Conservation (phyloP, 2,888 invertebrate species). For the Zelleria hepariella region DNA sequence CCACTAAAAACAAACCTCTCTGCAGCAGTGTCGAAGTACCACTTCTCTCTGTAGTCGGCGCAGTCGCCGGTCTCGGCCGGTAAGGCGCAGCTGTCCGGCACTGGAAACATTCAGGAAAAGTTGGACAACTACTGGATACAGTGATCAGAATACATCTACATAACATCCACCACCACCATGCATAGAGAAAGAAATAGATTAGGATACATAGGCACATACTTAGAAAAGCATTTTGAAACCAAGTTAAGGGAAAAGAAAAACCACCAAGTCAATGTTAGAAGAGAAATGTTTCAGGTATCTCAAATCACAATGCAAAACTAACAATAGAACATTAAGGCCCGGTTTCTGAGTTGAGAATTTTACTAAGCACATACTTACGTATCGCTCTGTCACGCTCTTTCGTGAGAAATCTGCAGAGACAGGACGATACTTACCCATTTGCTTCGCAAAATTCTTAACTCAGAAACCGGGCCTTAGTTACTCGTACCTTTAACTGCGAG, state of each 20-base stretch:
- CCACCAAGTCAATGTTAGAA: background rate
- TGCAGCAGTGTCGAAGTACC: slow-evolving; percentile 87
- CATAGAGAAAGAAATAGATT: background rate
- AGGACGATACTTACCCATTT: no score
- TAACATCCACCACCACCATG: background rate
- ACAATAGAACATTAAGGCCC: no score
- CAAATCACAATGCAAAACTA: background rate
- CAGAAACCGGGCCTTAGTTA: no score
- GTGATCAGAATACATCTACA: background rate
- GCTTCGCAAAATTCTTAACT: no score
- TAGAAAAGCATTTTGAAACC: background rate
- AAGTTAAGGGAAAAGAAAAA: background rate
- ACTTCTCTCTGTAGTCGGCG: slow-evolving; percentile 79
- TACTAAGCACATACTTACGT: no score
- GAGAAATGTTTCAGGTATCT: background rate
- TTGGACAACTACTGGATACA: no score
- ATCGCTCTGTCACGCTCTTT: no score
- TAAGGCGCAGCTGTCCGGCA: slow-evolving; percentile 75
- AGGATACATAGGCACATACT: background rate
- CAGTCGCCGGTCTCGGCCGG: slow-evolving; percentile 85
- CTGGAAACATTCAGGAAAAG: slow-evolving; percentile 25
- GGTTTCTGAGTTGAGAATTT: no score
- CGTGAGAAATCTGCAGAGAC: no score
- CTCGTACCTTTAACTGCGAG: no score
- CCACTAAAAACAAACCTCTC: slow-evolving; percentile 37